Evolutionary conservation across 2,797 vertebrate genomes (phyloP), one percentile per base, ranked within the genome.

Genomic region (Propithecus deckenii): DNA sequence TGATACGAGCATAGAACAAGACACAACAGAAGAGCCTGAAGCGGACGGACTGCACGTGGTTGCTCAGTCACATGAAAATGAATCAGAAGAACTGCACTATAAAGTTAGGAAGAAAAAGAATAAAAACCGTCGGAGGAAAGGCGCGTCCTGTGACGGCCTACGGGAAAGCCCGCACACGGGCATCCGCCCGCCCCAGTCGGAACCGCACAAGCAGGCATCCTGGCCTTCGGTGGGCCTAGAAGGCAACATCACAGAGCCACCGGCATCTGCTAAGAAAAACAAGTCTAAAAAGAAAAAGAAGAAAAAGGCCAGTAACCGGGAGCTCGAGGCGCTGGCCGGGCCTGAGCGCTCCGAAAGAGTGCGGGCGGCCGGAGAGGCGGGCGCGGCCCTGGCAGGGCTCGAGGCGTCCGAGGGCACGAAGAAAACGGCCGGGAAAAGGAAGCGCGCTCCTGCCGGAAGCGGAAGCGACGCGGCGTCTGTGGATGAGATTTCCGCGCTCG

Each of bases 381-480:
- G 23, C 17, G 0, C 0, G 13, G 35, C 17, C 2, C 23, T 43
- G 55, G 1, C 1, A 8, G 79, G 83, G 46, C 23, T 25, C 5
- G 1, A 5, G 52, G 80, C 41, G 3, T 5, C 86, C 46, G 6
- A 17, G 0, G 18, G 48, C 0, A 9, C 4, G 4, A 90, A 83
- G 95, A 96, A 74, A n/a, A 97, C 86, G 80, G n/a, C 76, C 0
- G 95, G 96, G 92, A 97, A 97, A 41, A 95, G 72, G 84, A 94
- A 94, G 84, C 76, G 0, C 0, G 13, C 23, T 9, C 38, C 78
- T 3, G 5, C 1, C 2, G 25, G 14, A 9, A 50, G 52, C 7
- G 30, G 28, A 38, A 38, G 38, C 38, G 38, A 38, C 0, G 0
- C 3, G 0, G 25, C 2, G 0, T 63, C 87, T 48, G 52, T 12